phyloP scores from a whole-genome alignment of 2,113 vertebrate genomes.

The Gopherus evgoodei region DNA sequence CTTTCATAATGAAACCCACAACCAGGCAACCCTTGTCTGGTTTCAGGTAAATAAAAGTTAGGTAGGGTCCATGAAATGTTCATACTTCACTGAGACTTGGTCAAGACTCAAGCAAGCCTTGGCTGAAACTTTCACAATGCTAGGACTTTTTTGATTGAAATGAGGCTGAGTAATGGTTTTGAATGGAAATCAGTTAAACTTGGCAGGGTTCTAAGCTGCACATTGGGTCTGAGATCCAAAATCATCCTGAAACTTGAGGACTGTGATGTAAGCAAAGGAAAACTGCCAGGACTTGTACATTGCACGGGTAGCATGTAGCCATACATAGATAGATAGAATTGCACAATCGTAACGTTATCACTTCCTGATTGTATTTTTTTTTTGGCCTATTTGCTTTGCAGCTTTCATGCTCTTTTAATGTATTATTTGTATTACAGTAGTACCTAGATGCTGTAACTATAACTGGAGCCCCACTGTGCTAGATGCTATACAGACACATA shows the following conservation, averaged over 20 bases:
- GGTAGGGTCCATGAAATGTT: neutral
- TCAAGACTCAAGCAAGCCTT: neutral
- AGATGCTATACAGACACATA: neutral
- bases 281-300: rapidly evolving
- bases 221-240: neutral
- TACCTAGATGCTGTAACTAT: neutral
- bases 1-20: neutral
- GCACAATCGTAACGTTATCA: neutral
- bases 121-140: neutral
- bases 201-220: neutral
- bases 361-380: neutral
- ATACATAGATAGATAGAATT: neutral
- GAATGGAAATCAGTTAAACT: neutral
- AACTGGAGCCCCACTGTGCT: neutral
- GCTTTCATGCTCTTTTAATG: neutral
- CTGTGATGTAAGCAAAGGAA: neutral
- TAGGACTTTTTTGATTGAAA: neutral
- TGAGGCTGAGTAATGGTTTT: neutral
- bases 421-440: neutral
- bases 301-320: neutral
- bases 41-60: neutral
- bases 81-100: neutral
- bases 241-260: neutral
- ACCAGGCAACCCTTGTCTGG: neutral
- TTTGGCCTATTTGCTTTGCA: neutral